These are phyloP conservation scores for Lucilia sericata DNA, from an alignment of 1,140 invertebrate species.

Conservation along the genomic window DNA sequence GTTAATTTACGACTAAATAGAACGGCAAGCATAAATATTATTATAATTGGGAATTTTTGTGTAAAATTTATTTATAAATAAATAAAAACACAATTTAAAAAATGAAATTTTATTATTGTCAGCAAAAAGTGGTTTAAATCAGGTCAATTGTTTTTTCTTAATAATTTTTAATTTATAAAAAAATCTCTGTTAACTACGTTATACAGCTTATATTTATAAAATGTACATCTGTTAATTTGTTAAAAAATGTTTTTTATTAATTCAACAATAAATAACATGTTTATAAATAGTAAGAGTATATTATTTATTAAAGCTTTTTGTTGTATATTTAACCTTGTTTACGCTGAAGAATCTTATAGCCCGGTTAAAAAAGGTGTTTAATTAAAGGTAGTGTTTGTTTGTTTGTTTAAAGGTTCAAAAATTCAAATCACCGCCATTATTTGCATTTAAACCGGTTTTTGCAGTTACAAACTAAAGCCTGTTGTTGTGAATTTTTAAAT, in stretches of 20 bases:
- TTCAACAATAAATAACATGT: too few species aligned
- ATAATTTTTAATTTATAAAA: too few species aligned
- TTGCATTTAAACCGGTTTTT: background rate
- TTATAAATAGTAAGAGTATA: too few species aligned
- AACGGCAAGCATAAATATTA: too few species aligned
- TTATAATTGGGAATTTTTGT: background rate
- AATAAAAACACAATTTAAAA: background rate
- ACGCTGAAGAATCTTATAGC: background rate
- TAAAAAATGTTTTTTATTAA: too few species aligned
- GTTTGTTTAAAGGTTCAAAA: background rate
- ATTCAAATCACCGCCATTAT: background rate
- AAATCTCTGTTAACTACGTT: too few species aligned
- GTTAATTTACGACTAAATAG: background rate
- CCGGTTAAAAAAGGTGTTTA: background rate
- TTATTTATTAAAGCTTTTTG: background rate
- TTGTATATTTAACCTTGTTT: background rate
- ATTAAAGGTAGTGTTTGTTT: background rate
- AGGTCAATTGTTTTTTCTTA: background rate
- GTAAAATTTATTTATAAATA: background rate
- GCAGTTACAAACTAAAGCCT: background rate
- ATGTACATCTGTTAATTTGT: background rate
- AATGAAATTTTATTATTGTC: background rate
- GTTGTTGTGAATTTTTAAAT: background rate
- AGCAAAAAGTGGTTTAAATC: background rate
- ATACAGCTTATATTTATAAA: too few species aligned